phyloP scores from a whole-genome alignment of 2,888 invertebrate genomes.

The Drosophila barbarae region DNA sequence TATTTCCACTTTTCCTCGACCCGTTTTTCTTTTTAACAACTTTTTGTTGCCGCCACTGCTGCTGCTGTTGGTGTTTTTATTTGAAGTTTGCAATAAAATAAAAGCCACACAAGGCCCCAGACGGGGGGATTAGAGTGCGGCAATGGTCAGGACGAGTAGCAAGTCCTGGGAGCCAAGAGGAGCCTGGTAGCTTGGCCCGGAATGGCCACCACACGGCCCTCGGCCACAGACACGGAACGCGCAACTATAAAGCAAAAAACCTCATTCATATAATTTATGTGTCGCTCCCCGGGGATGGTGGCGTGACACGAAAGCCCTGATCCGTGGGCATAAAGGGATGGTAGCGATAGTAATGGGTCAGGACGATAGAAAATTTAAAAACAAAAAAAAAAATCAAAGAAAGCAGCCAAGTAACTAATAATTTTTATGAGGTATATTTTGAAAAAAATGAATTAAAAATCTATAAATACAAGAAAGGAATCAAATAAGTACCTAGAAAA shows the following conservation, averaged over 20 bases:
- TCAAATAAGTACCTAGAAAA: too few species aligned
- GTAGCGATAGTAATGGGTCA: background rate
- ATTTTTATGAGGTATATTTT: background rate
- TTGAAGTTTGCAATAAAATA: constrained; percentile 68
- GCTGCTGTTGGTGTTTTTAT: constrained; percentile 48
- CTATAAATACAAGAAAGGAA: too few species aligned
- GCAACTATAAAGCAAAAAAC: constrained; percentile 66
- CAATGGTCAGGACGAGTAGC: constrained; percentile 12
- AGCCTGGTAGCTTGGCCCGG: constrained; percentile 26
- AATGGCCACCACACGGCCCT: constrained; percentile 33
- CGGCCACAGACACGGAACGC: constrained; percentile 47
- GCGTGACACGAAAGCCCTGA: constrained; percentile 13
- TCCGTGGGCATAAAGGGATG: background rate
- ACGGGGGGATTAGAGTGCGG: constrained; percentile 26
- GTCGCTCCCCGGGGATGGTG: constrained; percentile 28
- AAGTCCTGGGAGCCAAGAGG: constrained; percentile 2
- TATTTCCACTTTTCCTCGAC: constrained; percentile 18
- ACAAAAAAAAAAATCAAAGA: background rate
- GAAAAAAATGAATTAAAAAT: background rate
- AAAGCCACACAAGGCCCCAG: constrained; percentile 60
- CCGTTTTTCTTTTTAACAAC: constrained; percentile 31
- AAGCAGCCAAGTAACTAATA: background rate
- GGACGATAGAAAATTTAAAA: background rate
- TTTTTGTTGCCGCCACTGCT: constrained; percentile 28
- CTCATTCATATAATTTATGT: constrained; percentile 50